Base-by-base conservation (phyloP, 2,888 invertebrate species). In the Cabera pusaria region DNA sequence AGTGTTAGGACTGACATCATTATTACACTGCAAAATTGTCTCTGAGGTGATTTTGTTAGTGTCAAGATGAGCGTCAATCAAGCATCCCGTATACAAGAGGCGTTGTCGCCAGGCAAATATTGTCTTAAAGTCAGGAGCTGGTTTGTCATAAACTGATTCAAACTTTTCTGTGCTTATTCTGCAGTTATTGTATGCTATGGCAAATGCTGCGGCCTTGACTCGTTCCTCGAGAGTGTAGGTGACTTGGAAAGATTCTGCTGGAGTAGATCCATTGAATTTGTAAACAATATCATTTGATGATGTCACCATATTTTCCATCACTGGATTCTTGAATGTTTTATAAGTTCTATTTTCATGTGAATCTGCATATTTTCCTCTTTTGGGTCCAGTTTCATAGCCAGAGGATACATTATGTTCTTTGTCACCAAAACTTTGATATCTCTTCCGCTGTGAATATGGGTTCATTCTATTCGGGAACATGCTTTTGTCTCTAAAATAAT, bases 81-180 rank as follows among this genome's bases (percentile, higher is more conserved):
- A 61, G 56, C 90, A 90, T 2, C 90, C 90, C 29, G 81, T 84
- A 3, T 48, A 43, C 20, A 89, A 44, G 11, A 90, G 71, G 6
- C 72, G 62, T 49, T 85, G 82, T 38, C 87, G 69, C 88, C 86
- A 89, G 16, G 65, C 63, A 75, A 85, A 90, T 45, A 90, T 83
- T 22, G 87, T 88, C 57, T 87, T 78, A 41, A 82, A 87, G 59
- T 89, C 87, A 21, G 90, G 90, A 28, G 89, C 87, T 20, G 84
- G 85, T 64, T 90, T 90, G 28, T 80, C 78, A 66, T 64, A 85
- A 5, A 70, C 20, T 17, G 63, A 45, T 60, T 87, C 78, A 77
- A 90, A 90, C 52, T 72, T 81, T 0, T 78, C 72, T 29, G 81
- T 69, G 29, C 73, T 82, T n/a, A 79, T 72, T 68, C 73, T 84